Percentiles rank a stretch among this genome's conserved stretches.
phyloP scores from a whole-genome alignment of 1,140 invertebrate species.

The Oreohelix idahoensis region DNA sequence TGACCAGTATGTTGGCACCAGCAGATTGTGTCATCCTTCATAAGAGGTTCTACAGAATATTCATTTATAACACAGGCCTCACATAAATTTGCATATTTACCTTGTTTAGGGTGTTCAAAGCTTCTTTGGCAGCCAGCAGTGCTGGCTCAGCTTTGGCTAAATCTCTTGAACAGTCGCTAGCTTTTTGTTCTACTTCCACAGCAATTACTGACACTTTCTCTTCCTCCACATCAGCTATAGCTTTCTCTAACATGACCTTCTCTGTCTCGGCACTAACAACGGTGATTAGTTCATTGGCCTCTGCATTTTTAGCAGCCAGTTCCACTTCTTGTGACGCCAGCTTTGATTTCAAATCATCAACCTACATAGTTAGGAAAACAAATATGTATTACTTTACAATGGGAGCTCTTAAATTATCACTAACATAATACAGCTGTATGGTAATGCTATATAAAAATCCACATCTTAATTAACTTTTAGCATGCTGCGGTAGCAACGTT shows the following conservation, averaged over 20 bases:
- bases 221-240: constrained; percentile 93
- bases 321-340: constrained; percentile 94
- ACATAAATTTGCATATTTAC: constrained; percentile 63
- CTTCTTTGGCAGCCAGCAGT: constrained; percentile 91
- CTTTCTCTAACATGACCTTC: constrained; percentile 92
- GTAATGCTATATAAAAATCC: no score
- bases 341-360: constrained; percentile 92
- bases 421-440: no score
- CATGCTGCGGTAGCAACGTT: no score
- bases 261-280: constrained; percentile 95
- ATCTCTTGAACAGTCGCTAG: constrained; percentile 93
- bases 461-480: no score
- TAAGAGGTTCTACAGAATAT: no score
- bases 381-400: no score
- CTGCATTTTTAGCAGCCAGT: constrained; percentile 93
- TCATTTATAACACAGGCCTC: not conserved
- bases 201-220: constrained; percentile 93
- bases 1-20: no score
- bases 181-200: constrained; percentile 93
- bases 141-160: constrained; percentile 96
- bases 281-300: constrained; percentile 93
- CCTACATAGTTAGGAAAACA: constrained; percentile 72
- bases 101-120: constrained; percentile 97
- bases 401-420: no score
- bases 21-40: no score